Base-by-base conservation (phyloP, 2,888 invertebrate species). In the Noctuana brunneofusca region DNA sequence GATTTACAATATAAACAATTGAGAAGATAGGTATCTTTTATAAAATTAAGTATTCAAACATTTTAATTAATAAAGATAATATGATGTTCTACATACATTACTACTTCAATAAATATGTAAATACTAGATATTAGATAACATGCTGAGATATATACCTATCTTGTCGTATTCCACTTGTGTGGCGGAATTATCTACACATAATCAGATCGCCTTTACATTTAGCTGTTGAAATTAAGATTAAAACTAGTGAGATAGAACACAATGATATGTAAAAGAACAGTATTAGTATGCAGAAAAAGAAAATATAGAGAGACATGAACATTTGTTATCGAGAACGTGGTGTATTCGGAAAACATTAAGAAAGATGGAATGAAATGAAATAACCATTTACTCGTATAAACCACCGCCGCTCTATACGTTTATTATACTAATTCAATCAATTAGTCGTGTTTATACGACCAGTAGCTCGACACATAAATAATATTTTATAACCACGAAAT, bases 401-500 rank as follows among this genome's bases (percentile, higher is more conserved):
- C 16, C 18, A 11, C 11, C 55, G 27, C 16, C 41, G 18, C n/a
- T 43, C 48, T 18, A 32, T 41, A 27, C 38, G 20, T 58, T 16
- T 38, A 41, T 41, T 41, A 41, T 41, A 41, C 41, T 41, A 41
- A 52, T 57, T 52, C 30, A 58, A 53, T 63, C 52, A 63, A 63
- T 63, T 53, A 63, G 32, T 58, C 32, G 52, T 38, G 30, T 41
- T 48, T 54, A 53, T 63, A 63, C 62, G 49, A 56, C 62, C 62
- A 58, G 58, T 63, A 63, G 63, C 57, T 63, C 32, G 46, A 53
- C 16, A 20, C 50, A 75, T 69, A 69, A 67, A 71, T 69, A 66
- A 72, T 71, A 71, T 78, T 76, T 79, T 75, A 80, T 77, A 64
- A 70, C 71, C 71, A 68, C 66, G 66, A 75, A 76, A 63, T 63